Evolutionary conservation across 2,888 invertebrate species (phyloP).

Genomic region (Alsophila aescularia): DNA sequence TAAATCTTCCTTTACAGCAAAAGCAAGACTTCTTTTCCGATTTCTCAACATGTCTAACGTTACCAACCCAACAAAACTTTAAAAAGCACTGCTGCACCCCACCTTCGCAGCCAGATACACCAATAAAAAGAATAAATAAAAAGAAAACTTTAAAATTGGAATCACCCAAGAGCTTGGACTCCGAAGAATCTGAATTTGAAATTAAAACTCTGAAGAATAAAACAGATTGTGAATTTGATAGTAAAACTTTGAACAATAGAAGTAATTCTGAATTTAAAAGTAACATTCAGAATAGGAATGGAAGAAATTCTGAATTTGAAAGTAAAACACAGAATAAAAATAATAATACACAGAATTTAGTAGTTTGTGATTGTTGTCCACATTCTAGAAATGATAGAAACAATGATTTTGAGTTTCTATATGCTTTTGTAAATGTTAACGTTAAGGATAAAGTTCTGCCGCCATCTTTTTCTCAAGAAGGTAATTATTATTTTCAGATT

Average conservation of each 20-base stretch:
- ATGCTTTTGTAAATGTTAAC: slow-evolving; percentile 72
- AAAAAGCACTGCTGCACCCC: slow-evolving; percentile 59
- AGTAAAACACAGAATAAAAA: slow-evolving; percentile 7
- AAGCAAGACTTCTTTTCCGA: slow-evolving; percentile 72
- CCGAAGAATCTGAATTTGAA: slow-evolving; percentile 20
- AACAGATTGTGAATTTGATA: not conserved
- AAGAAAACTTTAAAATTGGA: slow-evolving; percentile 28
- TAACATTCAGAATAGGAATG: not conserved
- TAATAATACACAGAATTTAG: slow-evolving; percentile 25
- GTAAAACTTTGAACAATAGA: not conserved
- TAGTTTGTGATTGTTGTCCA: slow-evolving; percentile 56
- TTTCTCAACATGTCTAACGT: slow-evolving; percentile 56
- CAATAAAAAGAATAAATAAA: slow-evolving; percentile 23
- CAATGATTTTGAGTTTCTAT: slow-evolving; percentile 64
- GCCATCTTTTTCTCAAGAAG: slow-evolving; percentile 71
- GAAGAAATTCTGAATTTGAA: slow-evolving; percentile 17
- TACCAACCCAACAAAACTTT: slow-evolving; percentile 43
- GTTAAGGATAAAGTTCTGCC: slow-evolving; percentile 72
- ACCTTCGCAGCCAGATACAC: slow-evolving; percentile 38
- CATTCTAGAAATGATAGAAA: slow-evolving; percentile 35
- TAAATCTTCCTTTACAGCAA: slow-evolving; percentile 67
- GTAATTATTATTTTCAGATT: too few species aligned
- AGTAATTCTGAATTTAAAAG: not conserved
- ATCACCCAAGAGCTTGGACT: slow-evolving; percentile 19
- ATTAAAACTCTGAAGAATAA: not conserved